These are phyloP conservation scores for Zosterops hypoxanthus DNA, from an alignment of 2,113 vertebrate genomes.

Conservation along the genomic window DNA sequence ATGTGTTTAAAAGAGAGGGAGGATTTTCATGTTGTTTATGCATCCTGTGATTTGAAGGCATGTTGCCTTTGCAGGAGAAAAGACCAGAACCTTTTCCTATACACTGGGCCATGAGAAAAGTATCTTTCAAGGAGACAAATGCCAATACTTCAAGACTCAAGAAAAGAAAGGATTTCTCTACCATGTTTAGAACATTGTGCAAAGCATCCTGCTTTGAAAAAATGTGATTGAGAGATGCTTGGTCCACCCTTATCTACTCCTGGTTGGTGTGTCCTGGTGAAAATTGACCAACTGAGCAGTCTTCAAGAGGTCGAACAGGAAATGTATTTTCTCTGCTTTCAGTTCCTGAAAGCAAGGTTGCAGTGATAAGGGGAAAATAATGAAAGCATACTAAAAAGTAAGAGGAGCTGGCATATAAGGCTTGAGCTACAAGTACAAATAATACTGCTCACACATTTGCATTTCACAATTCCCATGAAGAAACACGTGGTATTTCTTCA, in stretches of 20 bases:
- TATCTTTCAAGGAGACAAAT: neutral
- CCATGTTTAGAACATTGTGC: neutral
- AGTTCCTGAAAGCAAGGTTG: neutral
- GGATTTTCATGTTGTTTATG: neutral
- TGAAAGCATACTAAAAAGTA: neutral
- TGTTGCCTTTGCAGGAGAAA: neutral
- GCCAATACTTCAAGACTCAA: neutral
- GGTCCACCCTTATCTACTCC: no score
- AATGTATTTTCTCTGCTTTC: neutral
- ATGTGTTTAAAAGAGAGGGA: neutral
- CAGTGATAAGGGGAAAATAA: neutral
- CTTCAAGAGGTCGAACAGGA: neutral
- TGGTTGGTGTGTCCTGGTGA: neutral
- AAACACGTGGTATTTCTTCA: neutral
- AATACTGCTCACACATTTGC: neutral
- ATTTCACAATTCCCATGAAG: neutral
- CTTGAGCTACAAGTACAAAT: neutral
- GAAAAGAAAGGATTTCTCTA: neutral
- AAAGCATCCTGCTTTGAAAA: neutral
- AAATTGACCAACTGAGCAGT: neutral
- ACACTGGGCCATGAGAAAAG: neutral
- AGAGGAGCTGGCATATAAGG: neutral
- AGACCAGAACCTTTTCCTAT: rapidly evolving
- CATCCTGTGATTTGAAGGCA: neutral
- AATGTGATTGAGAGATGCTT: neutral